A percentile compares a stretch with the other conserved stretches of the same genome.
phyloP scores from a whole-genome alignment of 2,113 vertebrate species.

The Carassius gibelio region DNA sequence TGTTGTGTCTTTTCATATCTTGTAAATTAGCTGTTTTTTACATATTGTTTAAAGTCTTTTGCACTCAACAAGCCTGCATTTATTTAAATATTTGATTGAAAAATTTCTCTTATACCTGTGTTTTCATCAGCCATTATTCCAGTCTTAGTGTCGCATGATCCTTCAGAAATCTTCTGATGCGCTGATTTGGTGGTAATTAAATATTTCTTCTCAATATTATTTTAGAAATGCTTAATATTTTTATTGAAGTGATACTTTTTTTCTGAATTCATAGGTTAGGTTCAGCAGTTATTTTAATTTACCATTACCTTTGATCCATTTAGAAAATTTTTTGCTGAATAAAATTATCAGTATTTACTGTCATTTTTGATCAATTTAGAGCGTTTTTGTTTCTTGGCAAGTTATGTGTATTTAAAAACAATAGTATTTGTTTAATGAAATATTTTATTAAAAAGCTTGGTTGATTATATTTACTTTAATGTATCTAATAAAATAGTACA shows the following conservation, averaged over 20 bases:
- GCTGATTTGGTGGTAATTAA: not conserved
- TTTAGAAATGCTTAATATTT: not conserved
- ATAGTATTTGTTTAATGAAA: not conserved
- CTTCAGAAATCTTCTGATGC: not conserved
- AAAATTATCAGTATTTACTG: not conserved
- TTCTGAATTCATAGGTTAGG: not conserved
- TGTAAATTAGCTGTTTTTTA: not conserved
- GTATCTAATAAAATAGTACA: not conserved
- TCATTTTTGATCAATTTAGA: too few relatives aligned
- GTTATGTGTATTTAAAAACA: not conserved
- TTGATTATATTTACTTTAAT: not conserved
- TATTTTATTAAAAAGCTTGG: not conserved
- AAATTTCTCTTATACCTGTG: not conserved
- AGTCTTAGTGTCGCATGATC: not conserved
- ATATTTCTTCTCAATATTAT: not conserved
- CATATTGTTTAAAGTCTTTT: not conserved
- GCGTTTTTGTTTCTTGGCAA: not conserved
- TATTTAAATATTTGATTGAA: too few relatives aligned
- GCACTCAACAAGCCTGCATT: not conserved
- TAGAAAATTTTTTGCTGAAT: not conserved
- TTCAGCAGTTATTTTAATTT: not conserved
- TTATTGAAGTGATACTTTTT: not conserved
- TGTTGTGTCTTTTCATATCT: conserved; percentile 32
- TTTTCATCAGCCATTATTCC: not conserved
- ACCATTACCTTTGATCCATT: not conserved